A percentile compares a stretch with the other conserved stretches of the same genome.
Conservation (phyloP, 1,140 invertebrate species). For the Drosophila yakuba region DNA sequence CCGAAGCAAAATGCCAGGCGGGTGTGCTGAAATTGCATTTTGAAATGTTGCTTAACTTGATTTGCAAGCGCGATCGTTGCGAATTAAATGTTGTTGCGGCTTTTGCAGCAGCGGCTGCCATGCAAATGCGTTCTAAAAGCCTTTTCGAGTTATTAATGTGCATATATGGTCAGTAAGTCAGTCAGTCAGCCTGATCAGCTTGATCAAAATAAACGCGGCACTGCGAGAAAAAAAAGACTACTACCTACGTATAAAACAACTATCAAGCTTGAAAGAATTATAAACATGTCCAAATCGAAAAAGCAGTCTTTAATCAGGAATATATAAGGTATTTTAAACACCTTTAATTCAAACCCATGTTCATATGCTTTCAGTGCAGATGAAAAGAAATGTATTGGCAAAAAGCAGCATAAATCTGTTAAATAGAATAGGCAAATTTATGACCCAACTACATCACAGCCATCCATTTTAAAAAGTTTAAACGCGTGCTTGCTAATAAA, state of each 20-base stretch:
- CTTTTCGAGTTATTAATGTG: conserved; percentile 55
- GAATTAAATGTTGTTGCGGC: conserved; percentile 8
- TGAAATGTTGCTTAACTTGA: conserved; percentile 77
- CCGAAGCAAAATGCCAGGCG: conserved; percentile 12
- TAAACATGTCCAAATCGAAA: too few relatives aligned
- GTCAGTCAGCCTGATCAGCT: conserved; percentile 29
- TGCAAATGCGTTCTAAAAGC: conserved; percentile 63
- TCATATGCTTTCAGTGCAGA: neutral
- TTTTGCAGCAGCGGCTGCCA: conserved; percentile 9
- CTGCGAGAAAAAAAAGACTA: conserved; percentile 3
- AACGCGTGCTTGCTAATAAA: conserved; percentile 7
- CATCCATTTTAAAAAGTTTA: neutral
- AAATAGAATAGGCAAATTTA: neutral
- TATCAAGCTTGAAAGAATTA: too few relatives aligned
- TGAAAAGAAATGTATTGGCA: neutral
- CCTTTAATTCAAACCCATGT: too few relatives aligned
- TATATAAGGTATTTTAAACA: too few relatives aligned
- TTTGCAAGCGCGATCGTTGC: conserved; percentile 49
- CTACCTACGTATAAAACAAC: too few relatives aligned
- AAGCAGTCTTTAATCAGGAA: too few relatives aligned
- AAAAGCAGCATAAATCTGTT: neutral
- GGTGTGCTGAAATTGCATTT: conserved; percentile 50
- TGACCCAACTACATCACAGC: neutral
- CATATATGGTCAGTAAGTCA: conserved; percentile 49
- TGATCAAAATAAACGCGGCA: conserved; percentile 9